These are phyloP conservation scores for Lycaena phlaeas DNA, from an alignment of 2,888 invertebrate genomes.

Conservation along the genomic window DNA sequence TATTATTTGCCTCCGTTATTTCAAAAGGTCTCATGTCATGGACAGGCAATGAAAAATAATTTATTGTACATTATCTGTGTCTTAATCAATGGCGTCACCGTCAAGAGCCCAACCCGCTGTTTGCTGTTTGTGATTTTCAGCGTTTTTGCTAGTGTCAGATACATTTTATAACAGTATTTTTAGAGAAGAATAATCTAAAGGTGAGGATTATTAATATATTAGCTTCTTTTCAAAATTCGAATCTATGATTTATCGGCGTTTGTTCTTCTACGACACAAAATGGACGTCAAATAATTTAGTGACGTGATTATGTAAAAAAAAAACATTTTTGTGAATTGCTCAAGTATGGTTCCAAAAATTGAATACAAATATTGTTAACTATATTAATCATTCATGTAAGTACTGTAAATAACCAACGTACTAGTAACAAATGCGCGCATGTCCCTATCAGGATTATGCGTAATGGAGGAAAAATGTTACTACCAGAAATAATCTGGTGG, in stretches of 20 bases:
- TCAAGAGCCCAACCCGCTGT: constrained; percentile 52
- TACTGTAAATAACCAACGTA: background rate
- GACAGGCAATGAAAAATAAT: no score
- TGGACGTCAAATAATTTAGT: constrained; percentile 62
- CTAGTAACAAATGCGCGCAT: background rate
- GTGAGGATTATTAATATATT: constrained; percentile 28
- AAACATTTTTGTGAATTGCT: constrained; percentile 5
- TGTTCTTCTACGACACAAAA: constrained; percentile 48
- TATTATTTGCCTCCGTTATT: no score
- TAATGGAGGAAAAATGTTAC: constrained; percentile 4
- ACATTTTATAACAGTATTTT: constrained; percentile 24
- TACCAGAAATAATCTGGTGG: constrained; percentile 22
- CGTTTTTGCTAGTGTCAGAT: constrained; percentile 16
- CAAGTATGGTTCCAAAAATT: background rate
- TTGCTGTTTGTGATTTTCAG: constrained; percentile 38
- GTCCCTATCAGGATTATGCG: background rate
- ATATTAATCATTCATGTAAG: background rate
- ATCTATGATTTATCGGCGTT: constrained; percentile 5
- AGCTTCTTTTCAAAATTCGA: background rate
- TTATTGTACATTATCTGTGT: constrained; percentile 9
- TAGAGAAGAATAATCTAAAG: constrained; percentile 15
- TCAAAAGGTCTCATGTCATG: no score
- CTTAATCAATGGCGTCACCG: constrained; percentile 57
- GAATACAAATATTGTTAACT: background rate
- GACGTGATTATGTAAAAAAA: constrained; percentile 67